phyloP scores from a whole-genome alignment of 2,797 vertebrate species.

The Lagorchestes hirsutus region DNA sequence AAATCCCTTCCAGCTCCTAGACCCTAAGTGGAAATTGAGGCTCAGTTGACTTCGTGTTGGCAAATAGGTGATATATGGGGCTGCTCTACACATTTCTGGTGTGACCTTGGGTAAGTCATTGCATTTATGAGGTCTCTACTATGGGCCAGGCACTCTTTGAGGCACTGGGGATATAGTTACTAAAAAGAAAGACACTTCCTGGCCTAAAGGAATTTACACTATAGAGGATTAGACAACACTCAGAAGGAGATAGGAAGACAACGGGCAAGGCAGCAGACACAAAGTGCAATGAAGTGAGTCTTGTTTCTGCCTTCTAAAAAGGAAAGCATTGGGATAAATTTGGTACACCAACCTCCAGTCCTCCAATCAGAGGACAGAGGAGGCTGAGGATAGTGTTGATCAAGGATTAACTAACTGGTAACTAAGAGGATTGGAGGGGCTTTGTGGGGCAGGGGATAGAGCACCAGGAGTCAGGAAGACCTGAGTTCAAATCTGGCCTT shows the following conservation, averaged over 20 bases:
- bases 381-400: neutral
- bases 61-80: neutral
- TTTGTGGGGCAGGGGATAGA: too few relatives aligned
- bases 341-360: neutral
- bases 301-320: neutral
- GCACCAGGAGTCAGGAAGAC: too few relatives aligned
- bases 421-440: neutral
- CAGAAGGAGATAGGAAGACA: neutral
- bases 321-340: neutral
- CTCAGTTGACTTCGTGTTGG: neutral
- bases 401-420: neutral
- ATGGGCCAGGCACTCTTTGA: neutral
- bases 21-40: neutral
- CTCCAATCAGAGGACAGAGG: neutral
- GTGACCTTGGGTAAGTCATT: neutral
- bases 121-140: neutral
- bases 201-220: neutral
- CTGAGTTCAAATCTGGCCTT: too few relatives aligned
- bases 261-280: neutral
- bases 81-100: neutral
- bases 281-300: neutral
- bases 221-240: neutral
- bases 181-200: too few relatives aligned
- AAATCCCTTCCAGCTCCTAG: neutral
- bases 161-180: neutral